phyloP scores from a whole-genome alignment of 2,888 invertebrate species.

The Choreutis nemorana region DNA sequence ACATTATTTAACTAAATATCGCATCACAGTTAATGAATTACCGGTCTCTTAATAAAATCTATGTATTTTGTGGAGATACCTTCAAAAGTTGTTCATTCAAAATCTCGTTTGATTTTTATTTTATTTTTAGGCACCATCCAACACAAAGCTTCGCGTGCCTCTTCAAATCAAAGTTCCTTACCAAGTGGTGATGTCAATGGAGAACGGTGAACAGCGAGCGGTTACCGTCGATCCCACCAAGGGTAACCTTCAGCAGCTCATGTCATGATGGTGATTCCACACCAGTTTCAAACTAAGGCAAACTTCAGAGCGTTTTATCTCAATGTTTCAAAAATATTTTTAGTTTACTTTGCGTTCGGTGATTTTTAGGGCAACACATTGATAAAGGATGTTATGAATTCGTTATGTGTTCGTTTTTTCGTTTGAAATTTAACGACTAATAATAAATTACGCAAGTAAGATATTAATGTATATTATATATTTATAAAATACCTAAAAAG shows the following conservation, averaged over 20 bases:
- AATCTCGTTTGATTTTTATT: too few relatives aligned
- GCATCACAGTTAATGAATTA: too few relatives aligned
- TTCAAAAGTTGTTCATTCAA: too few relatives aligned
- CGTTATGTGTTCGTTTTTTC: background rate
- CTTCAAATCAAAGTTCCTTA: slow-evolving; percentile 56
- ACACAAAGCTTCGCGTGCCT: slow-evolving; percentile 41
- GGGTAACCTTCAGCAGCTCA: background rate
- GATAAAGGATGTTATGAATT: background rate
- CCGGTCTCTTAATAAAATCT: too few relatives aligned
- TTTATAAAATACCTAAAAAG: slow-evolving; percentile 2
- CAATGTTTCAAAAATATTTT: too few relatives aligned
- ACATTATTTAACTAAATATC: too few relatives aligned
- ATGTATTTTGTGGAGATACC: too few relatives aligned
- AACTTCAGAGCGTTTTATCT: too few relatives aligned
- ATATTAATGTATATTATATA: slow-evolving; percentile 2
- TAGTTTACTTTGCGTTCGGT: too few relatives aligned
- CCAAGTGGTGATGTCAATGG: slow-evolving; percentile 42
- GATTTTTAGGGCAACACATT: too few relatives aligned
- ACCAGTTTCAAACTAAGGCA: too few relatives aligned
- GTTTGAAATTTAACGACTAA: background rate
- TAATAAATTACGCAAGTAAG: background rate
- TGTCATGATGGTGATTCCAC: too few relatives aligned
- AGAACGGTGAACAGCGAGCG: slow-evolving; percentile 32
- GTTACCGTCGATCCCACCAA: slow-evolving; percentile 35
- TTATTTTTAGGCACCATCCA: slow-evolving; percentile 40